Evolutionary conservation across 2,888 invertebrate genomes (phyloP), one percentile per base, ranked within the genome.

Genomic region (Ochropleura plecta): DNA sequence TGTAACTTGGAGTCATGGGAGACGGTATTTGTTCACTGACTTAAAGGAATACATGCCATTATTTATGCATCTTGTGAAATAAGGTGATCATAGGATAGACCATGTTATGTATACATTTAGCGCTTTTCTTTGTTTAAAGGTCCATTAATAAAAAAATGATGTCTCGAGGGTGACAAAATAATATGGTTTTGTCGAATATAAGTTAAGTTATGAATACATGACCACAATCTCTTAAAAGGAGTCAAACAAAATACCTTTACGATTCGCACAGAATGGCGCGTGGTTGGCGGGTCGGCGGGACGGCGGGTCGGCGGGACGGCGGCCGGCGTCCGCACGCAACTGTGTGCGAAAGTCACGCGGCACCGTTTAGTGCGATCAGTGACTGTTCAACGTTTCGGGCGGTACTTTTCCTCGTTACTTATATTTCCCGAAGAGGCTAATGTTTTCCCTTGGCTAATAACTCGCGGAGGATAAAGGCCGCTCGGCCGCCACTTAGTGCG

Each of bases 381-480:
- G 78, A 84, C 76, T 83, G 73, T 70, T 79, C 51, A 83, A 75
- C 81, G 79, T 59, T 78, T 79, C 49, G 78, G 79, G 86, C 88
- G 85, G 89, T 86, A 90, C 88, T 90, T 92, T 90, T 90, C 89
- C 89, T 89, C 84, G 88, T 90, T 88, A 85, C 78, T 75, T 89
- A 88, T 91, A 91, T 91, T 89, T 89, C 85, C 86, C 86, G 85
- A 87, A 88, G 86, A 78, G 84, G 88, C 91, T 92, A 93, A 93
- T 92, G 91, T 91, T 91, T 90, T 91, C 90, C 91, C 91, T 88
- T 87, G 89, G 90, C 91, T 92, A 90, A 93, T 94, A 94, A 93
- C 90, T 91, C 90, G 91, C 86, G 84, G 79, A 86, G 91, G 91
- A 91, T 90, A 89, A 91, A 90, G 90, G 89, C 86, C 87, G 88